Evolutionary conservation across 2,888 invertebrate genomes (phyloP).

Genomic region (Drosophila pegasa): DNA sequence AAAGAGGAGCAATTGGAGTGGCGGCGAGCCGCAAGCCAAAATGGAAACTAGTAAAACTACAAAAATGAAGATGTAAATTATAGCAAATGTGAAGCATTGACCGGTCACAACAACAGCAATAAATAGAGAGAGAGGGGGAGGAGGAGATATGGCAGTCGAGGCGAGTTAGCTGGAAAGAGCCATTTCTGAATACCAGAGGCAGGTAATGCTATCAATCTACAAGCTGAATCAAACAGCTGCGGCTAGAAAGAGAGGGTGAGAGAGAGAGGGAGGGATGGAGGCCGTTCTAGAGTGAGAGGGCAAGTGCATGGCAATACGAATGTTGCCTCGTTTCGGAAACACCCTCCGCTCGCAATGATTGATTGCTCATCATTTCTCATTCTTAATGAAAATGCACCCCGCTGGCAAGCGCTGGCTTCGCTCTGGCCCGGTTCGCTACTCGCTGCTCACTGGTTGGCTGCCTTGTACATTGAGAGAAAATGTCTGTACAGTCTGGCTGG

Average conservation of each 20-base stretch:
- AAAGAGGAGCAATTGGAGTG: slow-evolving; percentile 27
- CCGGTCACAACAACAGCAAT: slow-evolving; percentile 58
- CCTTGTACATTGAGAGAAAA: slow-evolving; percentile 39
- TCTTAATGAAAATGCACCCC: slow-evolving; percentile 86
- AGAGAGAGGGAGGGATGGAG: slow-evolving; percentile 24
- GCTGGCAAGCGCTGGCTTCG: slow-evolving; percentile 82
- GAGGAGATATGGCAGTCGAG: slow-evolving; percentile 30
- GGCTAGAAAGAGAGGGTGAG: slow-evolving; percentile 34
- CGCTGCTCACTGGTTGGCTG: slow-evolving; percentile 49
- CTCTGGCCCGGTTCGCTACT: slow-evolving; percentile 47
- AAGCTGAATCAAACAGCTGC: slow-evolving; percentile 64
- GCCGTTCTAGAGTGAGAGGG: slow-evolving; percentile 10
- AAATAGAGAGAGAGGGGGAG: slow-evolving; percentile 18
- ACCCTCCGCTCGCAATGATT: slow-evolving; percentile 85
- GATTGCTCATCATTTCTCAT: slow-evolving; percentile 86
- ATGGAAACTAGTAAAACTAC: slow-evolving; percentile 63
- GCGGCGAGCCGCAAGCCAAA: slow-evolving; percentile 58
- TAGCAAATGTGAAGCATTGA: slow-evolving; percentile 68
- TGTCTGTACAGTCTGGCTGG: slow-evolving; percentile 28
- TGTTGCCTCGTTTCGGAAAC: slow-evolving; percentile 71
- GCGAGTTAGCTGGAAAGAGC: slow-evolving; percentile 41
- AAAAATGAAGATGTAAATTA: slow-evolving; percentile 82
- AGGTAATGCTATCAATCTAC: slow-evolving; percentile 82
- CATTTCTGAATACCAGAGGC: slow-evolving; percentile 76
- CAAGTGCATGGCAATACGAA: slow-evolving; percentile 17